Evolutionary conservation across 2,888 invertebrate species (phyloP), one percentile per base, ranked within the genome.

Genomic region (Allacma fusca): DNA sequence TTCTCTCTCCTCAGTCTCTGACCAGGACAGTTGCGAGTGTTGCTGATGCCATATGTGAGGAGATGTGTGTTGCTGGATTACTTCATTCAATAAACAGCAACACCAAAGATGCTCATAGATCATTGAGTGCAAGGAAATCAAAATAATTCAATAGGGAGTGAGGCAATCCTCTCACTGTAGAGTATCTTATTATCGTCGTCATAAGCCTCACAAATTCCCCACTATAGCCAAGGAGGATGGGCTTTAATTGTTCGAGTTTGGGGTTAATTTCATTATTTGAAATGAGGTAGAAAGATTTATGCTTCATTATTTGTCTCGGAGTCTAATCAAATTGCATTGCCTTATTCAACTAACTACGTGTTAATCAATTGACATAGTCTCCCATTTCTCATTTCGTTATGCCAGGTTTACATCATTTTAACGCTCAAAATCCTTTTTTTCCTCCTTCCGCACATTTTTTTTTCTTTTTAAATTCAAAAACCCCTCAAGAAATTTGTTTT

Each of bases 61-160:
- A 69, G 13, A n/a, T 69, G 21, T 21, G 16, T 12, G 44, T 9
- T 21, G 16, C 26, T n/a, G 28, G 50, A 26, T 71, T 71, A 57
- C 57, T 50, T 44, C 69, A 69, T 69, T 69, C 44, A 69, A 69
- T 69, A 69, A 43, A 69, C 21, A 29, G n/a, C 29, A 59, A 21
- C 24, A 26, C 59, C 57, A 57, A 59, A 71, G 59, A 72, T 29
- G 34, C n/a, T 72, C 72, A 26, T 72, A 72, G 72, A 72, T 72
- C 72, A 72, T 72, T 72, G 34, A 59, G 59, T 72, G 72, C 72
- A 72, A 72, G 72, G 72, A 72, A 72, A 72, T 72, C 72, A 72
- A 59, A 72, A 72, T 72, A 72, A 72, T 72, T 72, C 72, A 72
- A 72, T 72, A 29, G 59, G 29, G 29, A 21, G 59, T 72, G 72